Evolutionary conservation across 1,140 invertebrate species (phyloP).

Genomic region (Bombus picipes): DNA sequence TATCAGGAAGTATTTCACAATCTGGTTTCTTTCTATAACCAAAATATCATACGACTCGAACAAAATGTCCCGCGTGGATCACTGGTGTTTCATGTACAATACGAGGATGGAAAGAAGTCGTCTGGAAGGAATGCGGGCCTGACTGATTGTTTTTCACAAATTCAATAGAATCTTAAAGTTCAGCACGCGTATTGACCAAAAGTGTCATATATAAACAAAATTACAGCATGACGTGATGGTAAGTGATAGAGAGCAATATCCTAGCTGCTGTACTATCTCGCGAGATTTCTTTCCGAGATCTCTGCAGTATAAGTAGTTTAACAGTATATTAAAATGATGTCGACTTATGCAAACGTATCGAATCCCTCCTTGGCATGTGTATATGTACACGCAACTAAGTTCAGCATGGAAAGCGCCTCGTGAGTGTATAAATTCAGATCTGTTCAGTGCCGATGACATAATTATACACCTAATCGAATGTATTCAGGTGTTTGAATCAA

Average conservation of each 20-base stretch:
- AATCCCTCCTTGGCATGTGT: background rate
- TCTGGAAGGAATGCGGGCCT: too few species aligned
- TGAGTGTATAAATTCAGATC: background rate
- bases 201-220: too few species aligned
- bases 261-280: too few species aligned
- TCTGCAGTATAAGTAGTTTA: too few species aligned
- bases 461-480: background rate
- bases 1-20: background rate
- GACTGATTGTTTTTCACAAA: too few species aligned
- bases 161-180: too few species aligned
- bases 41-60: background rate
- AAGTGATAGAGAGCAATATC: too few species aligned
- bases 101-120: too few species aligned
- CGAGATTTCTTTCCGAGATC: too few species aligned
- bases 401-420: background rate
- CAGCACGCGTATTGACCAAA: too few species aligned
- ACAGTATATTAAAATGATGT: background rate
- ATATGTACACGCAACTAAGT: background rate
- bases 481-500: background rate
- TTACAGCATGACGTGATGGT: too few species aligned
- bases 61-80: background rate
- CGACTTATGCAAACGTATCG: background rate
- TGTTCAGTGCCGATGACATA: conserved; percentile 22
- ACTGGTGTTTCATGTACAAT: background rate
- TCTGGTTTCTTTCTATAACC: background rate